A percentile compares a stretch with the other conserved stretches of the same genome.
Evolutionary conservation across 2,888 invertebrate genomes (phyloP).

Genomic region (Chesias legatella): DNA sequence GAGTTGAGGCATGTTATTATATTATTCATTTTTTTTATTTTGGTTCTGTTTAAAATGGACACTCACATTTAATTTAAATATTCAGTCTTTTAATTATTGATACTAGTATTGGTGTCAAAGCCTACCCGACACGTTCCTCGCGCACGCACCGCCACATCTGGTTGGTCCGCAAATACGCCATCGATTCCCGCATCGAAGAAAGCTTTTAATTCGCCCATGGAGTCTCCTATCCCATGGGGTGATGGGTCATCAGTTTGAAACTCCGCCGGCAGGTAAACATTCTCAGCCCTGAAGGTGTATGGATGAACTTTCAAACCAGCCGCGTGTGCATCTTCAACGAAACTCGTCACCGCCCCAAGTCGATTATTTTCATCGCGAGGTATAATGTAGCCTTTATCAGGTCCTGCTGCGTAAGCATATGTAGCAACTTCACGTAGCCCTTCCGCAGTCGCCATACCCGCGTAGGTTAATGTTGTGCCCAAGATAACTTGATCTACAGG

Average conservation of each 20-base stretch:
- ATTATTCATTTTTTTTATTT: too few species aligned
- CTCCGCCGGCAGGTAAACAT: slow-evolving; percentile 56
- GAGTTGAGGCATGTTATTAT: too few species aligned
- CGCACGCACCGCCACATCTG: slow-evolving; percentile 53
- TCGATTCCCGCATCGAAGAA: slow-evolving; percentile 63
- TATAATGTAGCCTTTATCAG: slow-evolving; percentile 64
- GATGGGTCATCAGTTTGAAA: slow-evolving; percentile 46
- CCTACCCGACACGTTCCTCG: slow-evolving; percentile 33
- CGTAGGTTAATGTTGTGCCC: slow-evolving; percentile 56
- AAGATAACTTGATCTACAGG: slow-evolving; percentile 56
- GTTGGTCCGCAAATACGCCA: slow-evolving; percentile 66
- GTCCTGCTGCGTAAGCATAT: slow-evolving; percentile 67
- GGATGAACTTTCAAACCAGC: slow-evolving; percentile 68
- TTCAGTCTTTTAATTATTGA: too few species aligned
- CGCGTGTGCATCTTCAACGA: slow-evolving; percentile 58
- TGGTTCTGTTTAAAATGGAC: neutral
- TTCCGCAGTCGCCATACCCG: slow-evolving; percentile 60
- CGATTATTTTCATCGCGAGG: slow-evolving; percentile 49
- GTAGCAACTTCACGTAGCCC: slow-evolving; percentile 60
- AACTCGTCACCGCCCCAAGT: slow-evolving; percentile 52
- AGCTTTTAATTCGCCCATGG: slow-evolving; percentile 51
- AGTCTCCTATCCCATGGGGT: slow-evolving; percentile 48
- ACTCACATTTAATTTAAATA: too few species aligned
- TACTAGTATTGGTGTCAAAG: too few species aligned
- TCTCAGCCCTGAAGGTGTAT: slow-evolving; percentile 68